Conservation (phyloP, 2,113 vertebrate genomes). For the Heliornis fulica region DNA sequence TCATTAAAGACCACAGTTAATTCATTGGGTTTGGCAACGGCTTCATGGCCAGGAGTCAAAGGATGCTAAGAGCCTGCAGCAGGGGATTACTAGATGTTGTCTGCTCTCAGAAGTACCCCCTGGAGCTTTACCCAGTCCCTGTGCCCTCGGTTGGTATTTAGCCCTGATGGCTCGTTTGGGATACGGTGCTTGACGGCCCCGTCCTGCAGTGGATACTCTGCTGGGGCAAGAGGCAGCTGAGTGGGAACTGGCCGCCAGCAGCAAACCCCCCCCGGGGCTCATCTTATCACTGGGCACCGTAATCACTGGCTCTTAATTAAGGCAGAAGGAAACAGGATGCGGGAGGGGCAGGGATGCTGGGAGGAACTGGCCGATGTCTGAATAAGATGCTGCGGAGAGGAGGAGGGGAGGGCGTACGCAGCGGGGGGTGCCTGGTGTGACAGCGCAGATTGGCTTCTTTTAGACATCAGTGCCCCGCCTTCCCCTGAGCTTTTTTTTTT, state of each 20-base stretch:
- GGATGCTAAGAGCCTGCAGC: not conserved
- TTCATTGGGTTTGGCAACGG: not conserved
- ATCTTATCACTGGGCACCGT: rapidly evolving
- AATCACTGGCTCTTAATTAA: constrained; percentile 33
- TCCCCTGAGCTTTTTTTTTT: not conserved
- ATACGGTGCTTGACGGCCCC: not conserved
- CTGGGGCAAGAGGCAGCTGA: not conserved
- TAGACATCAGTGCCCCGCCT: not conserved
- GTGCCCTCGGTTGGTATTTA: not conserved
- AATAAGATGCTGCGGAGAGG: not conserved
- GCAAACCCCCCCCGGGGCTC: not conserved
- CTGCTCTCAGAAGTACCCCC: not conserved
- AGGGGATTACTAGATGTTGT: not conserved
- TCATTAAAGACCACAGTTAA: not conserved
- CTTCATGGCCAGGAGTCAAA: not conserved
- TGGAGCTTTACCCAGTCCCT: not conserved
- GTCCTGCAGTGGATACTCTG: not conserved
- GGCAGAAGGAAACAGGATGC: not conserved
- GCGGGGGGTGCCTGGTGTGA: not conserved
- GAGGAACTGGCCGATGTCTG: not conserved
- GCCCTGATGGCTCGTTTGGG: not conserved
- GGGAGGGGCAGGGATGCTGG: not conserved
- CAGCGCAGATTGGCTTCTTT: not conserved
- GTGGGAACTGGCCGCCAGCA: not conserved
- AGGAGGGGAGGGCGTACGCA: not conserved